These are phyloP conservation scores for Hydroisotoma schaefferi DNA, from an alignment of 2,888 invertebrate species.

Conservation along the genomic window DNA sequence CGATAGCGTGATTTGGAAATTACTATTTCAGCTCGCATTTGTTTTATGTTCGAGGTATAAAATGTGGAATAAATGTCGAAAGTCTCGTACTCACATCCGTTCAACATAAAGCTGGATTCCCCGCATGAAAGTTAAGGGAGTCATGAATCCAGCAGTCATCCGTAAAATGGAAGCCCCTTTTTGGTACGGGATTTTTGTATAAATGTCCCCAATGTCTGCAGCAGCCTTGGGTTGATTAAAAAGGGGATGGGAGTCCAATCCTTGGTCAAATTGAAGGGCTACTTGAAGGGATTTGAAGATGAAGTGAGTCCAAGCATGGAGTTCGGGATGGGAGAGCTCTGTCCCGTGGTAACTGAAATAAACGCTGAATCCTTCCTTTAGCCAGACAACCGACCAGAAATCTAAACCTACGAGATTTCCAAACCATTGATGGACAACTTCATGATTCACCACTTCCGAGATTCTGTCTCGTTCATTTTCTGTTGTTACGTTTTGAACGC, in stretches of 20 bases:
- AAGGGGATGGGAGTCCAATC: constrained; percentile 22
- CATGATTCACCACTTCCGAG: constrained; percentile 21
- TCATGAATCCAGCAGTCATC: constrained; percentile 17
- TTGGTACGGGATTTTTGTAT: constrained; percentile 28
- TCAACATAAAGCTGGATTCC: constrained; percentile 22
- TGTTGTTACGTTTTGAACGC: constrained; percentile 34
- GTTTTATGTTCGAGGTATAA: background rate
- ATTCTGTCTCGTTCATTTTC: constrained; percentile 25
- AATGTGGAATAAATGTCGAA: background rate
- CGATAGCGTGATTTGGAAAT: background rate
- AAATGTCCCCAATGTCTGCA: constrained; percentile 17
- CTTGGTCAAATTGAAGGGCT: constrained; percentile 27
- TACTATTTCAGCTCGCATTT: no score
- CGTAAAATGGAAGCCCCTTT: constrained; percentile 28
- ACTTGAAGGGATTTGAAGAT: constrained; percentile 18
- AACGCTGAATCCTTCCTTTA: constrained; percentile 30
- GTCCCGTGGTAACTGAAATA: constrained; percentile 7
- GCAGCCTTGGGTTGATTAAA: constrained; percentile 14
- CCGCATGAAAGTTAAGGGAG: constrained; percentile 12
- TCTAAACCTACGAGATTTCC: constrained; percentile 28
- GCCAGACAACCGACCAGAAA: constrained; percentile 28
- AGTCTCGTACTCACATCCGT: constrained; percentile 13
- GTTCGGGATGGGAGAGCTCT: constrained; percentile 3
- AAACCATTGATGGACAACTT: constrained; percentile 32
- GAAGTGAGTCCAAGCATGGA: constrained; percentile 15